Evolutionary conservation across 2,888 invertebrate genomes (phyloP).

Genomic region (Monochamus alternatus): DNA sequence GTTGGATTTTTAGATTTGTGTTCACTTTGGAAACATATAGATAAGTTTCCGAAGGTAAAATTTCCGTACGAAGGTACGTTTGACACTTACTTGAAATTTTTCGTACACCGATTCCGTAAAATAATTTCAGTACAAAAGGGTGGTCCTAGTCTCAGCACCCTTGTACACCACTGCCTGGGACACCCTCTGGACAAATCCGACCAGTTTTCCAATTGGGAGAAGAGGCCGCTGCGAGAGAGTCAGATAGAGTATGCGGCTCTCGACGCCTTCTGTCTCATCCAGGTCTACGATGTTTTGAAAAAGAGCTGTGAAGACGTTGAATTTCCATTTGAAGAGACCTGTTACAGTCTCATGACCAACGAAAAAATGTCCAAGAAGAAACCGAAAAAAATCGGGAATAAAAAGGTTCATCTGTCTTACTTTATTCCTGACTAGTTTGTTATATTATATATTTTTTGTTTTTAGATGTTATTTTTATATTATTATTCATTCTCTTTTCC

Average conservation of each 20-base stretch:
- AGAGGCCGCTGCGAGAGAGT: constrained; percentile 83
- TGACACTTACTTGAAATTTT: neutral
- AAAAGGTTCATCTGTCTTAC: constrained; percentile 61
- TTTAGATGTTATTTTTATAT: too few species aligned
- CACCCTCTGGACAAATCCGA: constrained; percentile 87
- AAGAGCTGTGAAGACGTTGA: constrained; percentile 70
- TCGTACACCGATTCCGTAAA: neutral
- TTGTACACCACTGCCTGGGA: constrained; percentile 85
- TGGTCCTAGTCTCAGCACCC: constrained; percentile 81
- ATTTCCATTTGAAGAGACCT: constrained; percentile 78
- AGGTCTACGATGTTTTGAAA: constrained; percentile 80
- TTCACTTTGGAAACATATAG: constrained; percentile 75
- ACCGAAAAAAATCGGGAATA: constrained; percentile 65
- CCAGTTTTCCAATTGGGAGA: constrained; percentile 94
- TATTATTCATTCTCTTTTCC: neutral
- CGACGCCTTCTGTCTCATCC: constrained; percentile 89
- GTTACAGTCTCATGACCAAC: constrained; percentile 75
- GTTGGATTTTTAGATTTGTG: constrained; percentile 76
- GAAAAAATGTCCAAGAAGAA: constrained; percentile 70
- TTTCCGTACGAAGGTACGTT: constrained; percentile 74
- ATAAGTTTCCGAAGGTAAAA: constrained; percentile 71
- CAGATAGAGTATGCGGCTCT: constrained; percentile 90
- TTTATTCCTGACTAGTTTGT: too few species aligned
- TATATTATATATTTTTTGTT: too few species aligned
- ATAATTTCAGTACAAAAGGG: constrained; percentile 67